Percentiles rank a stretch among this genome's conserved stretches.
phyloP scores from a whole-genome alignment of 2,888 invertebrate species.

The Timandra comae region DNA sequence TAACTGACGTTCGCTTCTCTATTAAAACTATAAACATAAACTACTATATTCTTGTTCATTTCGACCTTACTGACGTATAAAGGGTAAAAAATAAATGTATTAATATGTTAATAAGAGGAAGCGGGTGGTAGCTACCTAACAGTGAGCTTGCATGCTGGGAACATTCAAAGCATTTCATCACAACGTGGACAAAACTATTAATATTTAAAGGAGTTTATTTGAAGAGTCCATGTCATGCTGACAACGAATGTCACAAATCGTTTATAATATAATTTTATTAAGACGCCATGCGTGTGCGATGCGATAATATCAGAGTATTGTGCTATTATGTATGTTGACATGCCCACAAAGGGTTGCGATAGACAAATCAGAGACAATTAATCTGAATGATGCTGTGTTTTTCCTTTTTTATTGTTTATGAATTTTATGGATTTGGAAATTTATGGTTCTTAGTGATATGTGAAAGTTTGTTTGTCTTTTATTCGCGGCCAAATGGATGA shows the following conservation, averaged over 20 bases:
- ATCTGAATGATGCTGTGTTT: slow-evolving; percentile 42
- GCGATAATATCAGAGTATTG: no score
- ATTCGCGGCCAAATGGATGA: no score
- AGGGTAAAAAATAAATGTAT: slow-evolving; percentile 33
- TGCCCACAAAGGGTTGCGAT: slow-evolving; percentile 54
- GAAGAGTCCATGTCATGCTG: slow-evolving; percentile 65
- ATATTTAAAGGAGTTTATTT: slow-evolving; percentile 41
- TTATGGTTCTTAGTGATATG: no score
- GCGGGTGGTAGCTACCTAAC: slow-evolving; percentile 64
- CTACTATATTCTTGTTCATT: slow-evolving; percentile 34
- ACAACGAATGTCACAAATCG: slow-evolving; percentile 68
- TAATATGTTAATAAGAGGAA: slow-evolving; percentile 55
- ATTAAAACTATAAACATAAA: slow-evolving; percentile 41
- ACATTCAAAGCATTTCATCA: slow-evolving; percentile 60
- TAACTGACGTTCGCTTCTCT: slow-evolving; percentile 35
- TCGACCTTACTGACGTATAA: slow-evolving; percentile 13
- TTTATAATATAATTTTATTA: slow-evolving; percentile 65
- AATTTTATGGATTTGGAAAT: no score
- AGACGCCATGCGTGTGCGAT: slow-evolving; percentile 50
- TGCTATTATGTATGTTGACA: slow-evolving; percentile 58
- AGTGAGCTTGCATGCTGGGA: slow-evolving; percentile 63
- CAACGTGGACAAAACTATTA: slow-evolving; percentile 63
- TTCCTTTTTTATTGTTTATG: slow-evolving; percentile 11
- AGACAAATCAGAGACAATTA: slow-evolving; percentile 52
- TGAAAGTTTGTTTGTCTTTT: no score